Evolutionary conservation across 2,797 vertebrate species (phyloP).

Genomic region (Thunnus albacares): DNA sequence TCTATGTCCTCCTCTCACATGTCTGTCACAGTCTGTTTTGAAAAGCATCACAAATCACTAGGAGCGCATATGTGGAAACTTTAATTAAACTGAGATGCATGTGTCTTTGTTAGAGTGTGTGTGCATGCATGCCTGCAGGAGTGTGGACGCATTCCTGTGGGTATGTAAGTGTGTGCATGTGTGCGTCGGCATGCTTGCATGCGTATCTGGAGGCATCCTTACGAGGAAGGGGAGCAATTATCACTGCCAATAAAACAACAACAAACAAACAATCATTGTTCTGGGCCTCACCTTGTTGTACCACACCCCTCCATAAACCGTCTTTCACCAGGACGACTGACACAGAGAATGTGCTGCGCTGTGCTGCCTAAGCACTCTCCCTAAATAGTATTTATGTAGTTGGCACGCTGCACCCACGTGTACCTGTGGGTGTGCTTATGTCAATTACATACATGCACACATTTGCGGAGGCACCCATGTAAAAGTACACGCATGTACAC

Average conservation of each 20-base stretch:
- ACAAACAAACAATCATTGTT: conserved; percentile 86
- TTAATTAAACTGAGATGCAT: conserved; percentile 49
- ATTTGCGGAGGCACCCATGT: conserved; percentile 19
- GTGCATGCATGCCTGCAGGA: conserved; percentile 31
- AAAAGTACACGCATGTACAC: conserved; percentile 25
- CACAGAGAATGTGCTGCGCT: conserved; percentile 84
- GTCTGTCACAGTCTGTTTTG: conserved; percentile 30
- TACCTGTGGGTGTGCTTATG: conserved; percentile 50
- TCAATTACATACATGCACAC: conserved; percentile 46
- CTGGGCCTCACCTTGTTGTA: conserved; percentile 81
- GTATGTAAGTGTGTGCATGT: conserved; percentile 78
- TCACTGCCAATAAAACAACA: conserved; percentile 85
- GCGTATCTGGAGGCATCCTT: conserved; percentile 70
- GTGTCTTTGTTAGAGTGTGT: conserved; percentile 13
- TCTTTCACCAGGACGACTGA: conserved; percentile 76
- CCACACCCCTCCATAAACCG: conserved; percentile 83
- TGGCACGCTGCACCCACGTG: conserved; percentile 61
- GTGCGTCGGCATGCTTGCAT: conserved; percentile 66
- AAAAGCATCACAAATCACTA: conserved; percentile 28
- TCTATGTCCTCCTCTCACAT: neutral
- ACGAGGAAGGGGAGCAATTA: conserved; percentile 82
- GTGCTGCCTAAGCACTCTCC: conserved; percentile 87
- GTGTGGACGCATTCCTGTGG: conserved; percentile 75
- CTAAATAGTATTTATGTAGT: conserved; percentile 76
- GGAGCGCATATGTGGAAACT: conserved; percentile 53